phyloP scores from a whole-genome alignment of 2,797 vertebrate genomes.

The Dendrocincla tyrannina region DNA sequence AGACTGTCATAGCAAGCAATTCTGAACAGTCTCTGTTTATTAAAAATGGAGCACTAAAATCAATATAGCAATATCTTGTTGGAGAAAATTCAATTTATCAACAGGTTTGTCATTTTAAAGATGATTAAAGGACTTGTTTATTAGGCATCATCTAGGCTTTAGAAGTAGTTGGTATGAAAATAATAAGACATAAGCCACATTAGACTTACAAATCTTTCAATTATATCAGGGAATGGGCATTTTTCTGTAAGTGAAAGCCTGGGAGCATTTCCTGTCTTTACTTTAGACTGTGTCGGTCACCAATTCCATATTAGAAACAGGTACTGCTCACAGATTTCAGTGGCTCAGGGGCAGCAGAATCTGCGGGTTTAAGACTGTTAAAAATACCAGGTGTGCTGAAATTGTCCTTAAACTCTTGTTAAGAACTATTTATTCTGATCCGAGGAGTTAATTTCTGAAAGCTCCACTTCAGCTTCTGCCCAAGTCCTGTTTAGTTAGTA shows the following conservation, averaged over 20 bases:
- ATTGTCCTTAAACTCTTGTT: not conserved
- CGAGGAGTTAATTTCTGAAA: not conserved
- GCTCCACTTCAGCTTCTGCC: not conserved
- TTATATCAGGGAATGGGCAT: conserved; percentile 6
- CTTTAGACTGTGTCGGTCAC: not conserved
- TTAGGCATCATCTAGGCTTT: conserved; percentile 62
- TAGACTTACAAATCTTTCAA: conserved; percentile 18
- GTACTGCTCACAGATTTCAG: not conserved
- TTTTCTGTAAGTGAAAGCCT: not conserved
- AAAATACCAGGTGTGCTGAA: not conserved
- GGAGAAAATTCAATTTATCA: conserved; percentile 72
- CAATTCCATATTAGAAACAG: not conserved
- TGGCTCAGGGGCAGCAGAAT: not conserved
- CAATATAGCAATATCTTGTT: conserved; percentile 75
- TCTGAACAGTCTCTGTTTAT: conserved; percentile 49
- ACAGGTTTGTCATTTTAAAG: conserved; percentile 70
- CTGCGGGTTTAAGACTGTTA: not conserved
- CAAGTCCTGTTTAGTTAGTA: not conserved
- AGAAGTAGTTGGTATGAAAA: conserved; percentile 52
- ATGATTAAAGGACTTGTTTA: conserved; percentile 72
- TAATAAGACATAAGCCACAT: conserved; percentile 32
- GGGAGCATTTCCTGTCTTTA: not conserved
- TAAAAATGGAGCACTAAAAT: conserved; percentile 68
- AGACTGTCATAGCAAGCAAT: conserved; percentile 54
- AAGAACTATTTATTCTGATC: not conserved